Evolutionary conservation across 2,797 vertebrate genomes (phyloP).

Genomic region (Gymnopithys bicolor): DNA sequence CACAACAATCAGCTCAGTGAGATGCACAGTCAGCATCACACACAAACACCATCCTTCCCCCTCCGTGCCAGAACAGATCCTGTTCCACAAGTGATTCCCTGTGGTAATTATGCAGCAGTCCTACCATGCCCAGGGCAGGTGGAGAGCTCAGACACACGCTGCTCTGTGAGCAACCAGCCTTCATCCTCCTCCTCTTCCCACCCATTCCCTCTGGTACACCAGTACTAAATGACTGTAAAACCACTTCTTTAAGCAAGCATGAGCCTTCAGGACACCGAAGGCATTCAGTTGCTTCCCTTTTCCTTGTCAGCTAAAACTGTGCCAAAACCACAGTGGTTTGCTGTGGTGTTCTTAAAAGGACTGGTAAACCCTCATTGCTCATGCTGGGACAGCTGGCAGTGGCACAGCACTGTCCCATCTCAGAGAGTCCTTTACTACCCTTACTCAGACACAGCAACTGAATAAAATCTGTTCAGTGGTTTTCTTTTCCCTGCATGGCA

Average conservation of each 20-base stretch:
- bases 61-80: not conserved
- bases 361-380: not conserved
- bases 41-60: not conserved
- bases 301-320: not conserved
- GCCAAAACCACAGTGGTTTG: conserved; percentile 3
- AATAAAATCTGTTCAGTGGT: not conserved
- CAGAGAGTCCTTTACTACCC: not conserved
- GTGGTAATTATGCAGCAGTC: not conserved
- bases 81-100: not conserved
- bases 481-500: not conserved
- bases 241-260: not conserved
- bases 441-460: not conserved
- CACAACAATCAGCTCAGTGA: not conserved
- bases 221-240: not conserved
- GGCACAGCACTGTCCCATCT: not conserved
- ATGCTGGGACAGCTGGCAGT: not conserved
- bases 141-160: not conserved
- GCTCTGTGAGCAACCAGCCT: not conserved
- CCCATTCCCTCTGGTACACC: not conserved
- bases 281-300: not conserved
- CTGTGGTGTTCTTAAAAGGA: not conserved
- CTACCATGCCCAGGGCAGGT: not conserved
- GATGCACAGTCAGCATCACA: rapidly evolving
- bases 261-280: not conserved
- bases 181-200: not conserved